These are phyloP conservation scores for Tetragonula clypearis DNA, from an alignment of 1,140 invertebrate genomes.

Conservation along the genomic window DNA sequence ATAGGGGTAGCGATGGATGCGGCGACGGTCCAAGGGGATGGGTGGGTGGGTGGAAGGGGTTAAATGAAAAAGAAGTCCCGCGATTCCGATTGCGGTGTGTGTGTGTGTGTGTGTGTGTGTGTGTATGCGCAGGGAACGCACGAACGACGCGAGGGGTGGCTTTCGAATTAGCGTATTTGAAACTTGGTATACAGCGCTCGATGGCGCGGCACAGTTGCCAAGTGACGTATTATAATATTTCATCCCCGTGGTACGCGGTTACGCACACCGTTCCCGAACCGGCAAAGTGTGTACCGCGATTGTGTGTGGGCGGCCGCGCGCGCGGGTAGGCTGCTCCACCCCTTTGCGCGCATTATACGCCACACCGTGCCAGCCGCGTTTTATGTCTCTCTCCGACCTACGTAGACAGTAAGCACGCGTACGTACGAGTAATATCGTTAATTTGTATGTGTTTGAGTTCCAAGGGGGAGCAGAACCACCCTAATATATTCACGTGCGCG, in stretches of 20 bases:
- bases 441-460: constrained; percentile 80
- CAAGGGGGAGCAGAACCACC: constrained; percentile 78
- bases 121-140: constrained; percentile 47
- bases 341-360: constrained; percentile 56
- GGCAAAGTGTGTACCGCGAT: not conserved
- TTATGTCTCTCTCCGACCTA: constrained; percentile 69
- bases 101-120: not conserved
- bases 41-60: not conserved
- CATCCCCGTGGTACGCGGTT: constrained; percentile 67
- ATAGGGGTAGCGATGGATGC: not conserved
- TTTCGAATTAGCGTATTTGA: constrained; percentile 74
- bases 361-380: constrained; percentile 55
- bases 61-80: constrained; percentile 56
- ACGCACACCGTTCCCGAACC: constrained; percentile 23
- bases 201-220: constrained; percentile 79
- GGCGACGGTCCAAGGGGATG: not conserved
- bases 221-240: constrained; percentile 82
- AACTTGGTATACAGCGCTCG: constrained; percentile 78
- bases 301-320: not conserved
- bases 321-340: constrained; percentile 52
- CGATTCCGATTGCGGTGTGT: constrained; percentile 46
- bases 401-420: constrained; percentile 69
- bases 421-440: constrained; percentile 79
- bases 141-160: constrained; percentile 48
- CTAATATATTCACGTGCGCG: constrained; percentile 79